Base-by-base conservation (phyloP, 2,113 vertebrate species). In the Urocolius indicus region DNA sequence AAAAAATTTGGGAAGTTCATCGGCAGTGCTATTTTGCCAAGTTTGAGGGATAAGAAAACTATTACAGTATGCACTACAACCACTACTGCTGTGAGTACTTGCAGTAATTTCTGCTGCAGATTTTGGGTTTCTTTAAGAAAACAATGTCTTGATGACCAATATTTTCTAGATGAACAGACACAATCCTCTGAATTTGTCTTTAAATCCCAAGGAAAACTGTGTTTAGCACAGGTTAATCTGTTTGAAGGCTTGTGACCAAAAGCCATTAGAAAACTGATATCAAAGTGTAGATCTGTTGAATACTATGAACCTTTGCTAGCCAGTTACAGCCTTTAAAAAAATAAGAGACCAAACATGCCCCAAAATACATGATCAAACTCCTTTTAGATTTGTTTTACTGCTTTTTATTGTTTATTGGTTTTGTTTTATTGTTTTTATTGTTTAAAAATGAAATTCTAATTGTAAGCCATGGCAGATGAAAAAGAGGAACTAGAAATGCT, bases 191-290 rank as follows among this genome's bases (percentile, higher is more conserved):
- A 84, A 73, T 9, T 43, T 43, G 5, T 29, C 12, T 49, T 87
- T 75, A 81, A 66, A 78, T 58, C 5, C 10, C 11, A 83, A 34
- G 22, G 45, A 75, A 78, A 80, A 18, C 14, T 45, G 26, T 21
- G 8, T 8, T 79, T 4, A 3, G 5, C 67, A 72, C 22, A 9
- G 21, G n/a, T 49, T 52, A 55, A 57, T 32, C 21, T 80, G 21
- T 8, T 16, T 36, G 43, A 72, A 3, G 58, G 13, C 13, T 14
- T n/a, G 11, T 27, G 24, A 71, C 11, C 10, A 62, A 87, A 89
- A 45, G 26, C 0, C 9, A 13, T 49, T 71, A 58, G 54, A 52
- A 45, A 6, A 0, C 16, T 0, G 1, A 1, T 23, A 75, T 5
- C 27, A 36, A 17, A 27, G 16, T 10, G 5, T 23, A 82, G 61